phyloP scores from a whole-genome alignment of 2,113 vertebrate genomes.

The Mobula birostris region DNA sequence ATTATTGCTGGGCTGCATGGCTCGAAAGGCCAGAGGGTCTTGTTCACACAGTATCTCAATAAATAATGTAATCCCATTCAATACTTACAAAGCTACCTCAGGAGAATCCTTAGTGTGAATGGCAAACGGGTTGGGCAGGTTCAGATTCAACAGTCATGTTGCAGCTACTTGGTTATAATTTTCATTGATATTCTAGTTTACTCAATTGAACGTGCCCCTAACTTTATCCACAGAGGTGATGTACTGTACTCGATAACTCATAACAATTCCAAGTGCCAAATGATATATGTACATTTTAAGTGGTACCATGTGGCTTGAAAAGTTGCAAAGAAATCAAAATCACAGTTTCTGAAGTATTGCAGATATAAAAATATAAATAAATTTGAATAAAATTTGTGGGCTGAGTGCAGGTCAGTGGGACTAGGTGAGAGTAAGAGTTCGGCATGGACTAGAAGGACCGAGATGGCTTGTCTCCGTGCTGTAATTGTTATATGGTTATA shows the following conservation, averaged over 20 bases:
- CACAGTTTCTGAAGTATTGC: not conserved
- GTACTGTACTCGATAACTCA: not conserved
- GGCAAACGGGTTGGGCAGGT: not conserved
- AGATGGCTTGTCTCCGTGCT: too few relatives aligned
- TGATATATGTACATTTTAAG: not conserved
- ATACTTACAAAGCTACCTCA: not conserved
- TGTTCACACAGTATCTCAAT: too few relatives aligned
- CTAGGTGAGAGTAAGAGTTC: too few relatives aligned
- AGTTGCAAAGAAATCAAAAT: not conserved
- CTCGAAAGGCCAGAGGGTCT: too few relatives aligned
- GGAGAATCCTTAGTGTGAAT: not conserved
- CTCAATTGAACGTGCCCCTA: not conserved
- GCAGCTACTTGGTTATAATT: not conserved
- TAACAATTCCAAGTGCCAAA: not conserved
- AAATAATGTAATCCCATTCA: not conserved
- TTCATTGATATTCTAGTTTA: not conserved
- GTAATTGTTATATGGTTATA: too few relatives aligned
- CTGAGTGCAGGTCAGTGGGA: too few relatives aligned
- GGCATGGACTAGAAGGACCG: too few relatives aligned
- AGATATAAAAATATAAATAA: not conserved
- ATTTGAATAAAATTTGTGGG: too few relatives aligned
- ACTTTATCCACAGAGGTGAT: not conserved
- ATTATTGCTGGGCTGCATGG: too few relatives aligned
- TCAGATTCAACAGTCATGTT: conserved; percentile 3
- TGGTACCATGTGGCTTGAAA: not conserved